Conservation (phyloP, 2,888 invertebrate species). For the Cerceris ruficornis region DNA sequence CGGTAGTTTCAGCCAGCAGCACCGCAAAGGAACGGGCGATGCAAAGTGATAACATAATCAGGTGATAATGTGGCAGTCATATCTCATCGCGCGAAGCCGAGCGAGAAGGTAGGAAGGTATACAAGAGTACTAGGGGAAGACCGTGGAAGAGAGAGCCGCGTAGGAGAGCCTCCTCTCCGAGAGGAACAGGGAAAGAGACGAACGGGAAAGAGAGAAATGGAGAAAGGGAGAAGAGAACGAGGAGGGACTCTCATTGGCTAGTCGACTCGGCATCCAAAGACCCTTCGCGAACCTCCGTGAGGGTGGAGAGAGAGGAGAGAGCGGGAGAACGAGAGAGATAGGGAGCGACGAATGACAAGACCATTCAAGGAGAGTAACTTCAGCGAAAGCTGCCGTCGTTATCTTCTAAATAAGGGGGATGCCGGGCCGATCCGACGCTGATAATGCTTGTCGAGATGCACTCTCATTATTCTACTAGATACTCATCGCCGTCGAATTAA, state of each 20-base stretch:
- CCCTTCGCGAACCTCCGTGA: slow-evolving; percentile 43
- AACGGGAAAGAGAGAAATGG: slow-evolving; percentile 1
- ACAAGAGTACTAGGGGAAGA: neutral
- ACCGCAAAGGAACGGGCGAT: slow-evolving; percentile 75
- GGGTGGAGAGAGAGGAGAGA: slow-evolving; percentile 43
- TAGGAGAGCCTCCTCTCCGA: neutral
- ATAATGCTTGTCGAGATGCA: slow-evolving; percentile 70
- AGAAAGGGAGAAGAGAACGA: slow-evolving; percentile 11
- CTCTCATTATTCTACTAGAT: slow-evolving; percentile 70
- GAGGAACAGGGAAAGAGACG: neutral
- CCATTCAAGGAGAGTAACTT: slow-evolving; percentile 67
- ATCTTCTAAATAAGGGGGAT: slow-evolving; percentile 68
- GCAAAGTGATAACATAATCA: slow-evolving; percentile 80
- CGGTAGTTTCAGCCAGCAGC: slow-evolving; percentile 69
- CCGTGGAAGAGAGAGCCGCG: neutral
- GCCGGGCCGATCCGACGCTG: slow-evolving; percentile 59
- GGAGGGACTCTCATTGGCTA: slow-evolving; percentile 61
- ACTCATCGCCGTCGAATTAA: slow-evolving; percentile 69
- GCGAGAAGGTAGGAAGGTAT: slow-evolving; percentile 39
- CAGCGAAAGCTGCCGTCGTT: slow-evolving; percentile 66
- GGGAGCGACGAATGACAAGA: slow-evolving; percentile 68
- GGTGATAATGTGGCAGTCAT: slow-evolving; percentile 78
- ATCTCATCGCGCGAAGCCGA: slow-evolving; percentile 69
- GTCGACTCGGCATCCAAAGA: slow-evolving; percentile 55
- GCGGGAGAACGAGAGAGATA: slow-evolving; percentile 19